phyloP scores from a whole-genome alignment of 1,140 invertebrate genomes.

The Condylostylus longicornis region DNA sequence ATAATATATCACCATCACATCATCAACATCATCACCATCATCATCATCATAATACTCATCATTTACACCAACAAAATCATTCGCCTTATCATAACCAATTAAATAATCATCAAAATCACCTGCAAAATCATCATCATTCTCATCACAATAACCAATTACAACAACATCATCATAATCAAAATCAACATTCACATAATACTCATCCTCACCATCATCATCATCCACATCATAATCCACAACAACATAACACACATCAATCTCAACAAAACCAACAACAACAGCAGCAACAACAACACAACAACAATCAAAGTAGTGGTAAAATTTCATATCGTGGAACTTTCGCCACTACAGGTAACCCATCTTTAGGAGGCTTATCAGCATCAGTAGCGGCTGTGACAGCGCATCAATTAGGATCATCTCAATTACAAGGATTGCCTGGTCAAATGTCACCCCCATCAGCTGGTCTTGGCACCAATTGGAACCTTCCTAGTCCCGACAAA shows the following conservation, averaged over 20 bases:
- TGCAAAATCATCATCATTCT: constrained; percentile 19
- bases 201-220: constrained; percentile 17
- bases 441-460: constrained; percentile 34
- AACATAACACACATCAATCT: constrained; percentile 19
- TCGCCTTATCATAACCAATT: constrained; percentile 7
- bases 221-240: constrained; percentile 23
- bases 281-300: constrained; percentile 35
- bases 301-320: constrained; percentile 37
- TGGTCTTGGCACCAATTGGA: constrained; percentile 33
- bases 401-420: constrained; percentile 21
- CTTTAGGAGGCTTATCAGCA: constrained; percentile 32
- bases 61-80: constrained; percentile 9
- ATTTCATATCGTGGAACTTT: constrained; percentile 56
- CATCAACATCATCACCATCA: constrained; percentile 12
- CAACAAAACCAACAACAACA: constrained; percentile 29
- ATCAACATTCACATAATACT: constrained; percentile 21
- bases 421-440: constrained; percentile 25
- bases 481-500: constrained; percentile 46
- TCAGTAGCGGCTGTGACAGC: constrained; percentile 11
- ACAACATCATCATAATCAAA: constrained; percentile 20
- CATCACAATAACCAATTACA: constrained; percentile 16
- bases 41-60: constrained; percentile 13
- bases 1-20: constrained; percentile 10
- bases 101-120: constrained; percentile 15
- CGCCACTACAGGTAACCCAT: constrained; percentile 42